These are phyloP conservation scores for Dasypolia templi DNA, from an alignment of 2,888 invertebrate genomes.

Conservation along the genomic window DNA sequence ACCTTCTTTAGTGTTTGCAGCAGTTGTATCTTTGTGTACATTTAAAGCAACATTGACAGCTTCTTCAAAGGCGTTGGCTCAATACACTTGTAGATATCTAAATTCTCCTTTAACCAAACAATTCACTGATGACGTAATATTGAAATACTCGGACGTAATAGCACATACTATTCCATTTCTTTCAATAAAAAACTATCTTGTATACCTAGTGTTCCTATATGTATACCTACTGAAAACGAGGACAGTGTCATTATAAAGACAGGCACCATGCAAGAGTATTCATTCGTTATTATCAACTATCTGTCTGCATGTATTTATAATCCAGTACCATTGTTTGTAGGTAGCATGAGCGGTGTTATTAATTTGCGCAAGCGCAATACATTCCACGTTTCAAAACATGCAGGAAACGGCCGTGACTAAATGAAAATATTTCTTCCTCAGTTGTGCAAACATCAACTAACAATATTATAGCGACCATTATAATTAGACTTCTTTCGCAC, in stretches of 20 bases:
- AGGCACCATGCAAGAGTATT: conserved; percentile 52
- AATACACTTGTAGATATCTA: neutral
- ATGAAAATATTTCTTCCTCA: conserved; percentile 82
- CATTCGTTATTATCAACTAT: conserved; percentile 57
- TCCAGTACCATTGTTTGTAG: conserved; percentile 76
- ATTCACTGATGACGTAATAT: conserved; percentile 3
- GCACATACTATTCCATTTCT: conserved; percentile 17
- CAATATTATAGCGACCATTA: conserved; percentile 65
- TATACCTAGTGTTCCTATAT: neutral
- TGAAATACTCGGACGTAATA: neutral
- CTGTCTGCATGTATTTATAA: conserved; percentile 74
- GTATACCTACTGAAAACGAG: conserved; percentile 43
- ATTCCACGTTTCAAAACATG: conserved; percentile 78
- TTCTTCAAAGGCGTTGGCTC: neutral
- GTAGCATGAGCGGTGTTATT: conserved; percentile 64
- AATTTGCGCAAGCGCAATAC: conserved; percentile 68
- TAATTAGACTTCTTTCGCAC: conserved; percentile 57
- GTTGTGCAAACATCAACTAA: conserved; percentile 77
- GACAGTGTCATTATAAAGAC: conserved; percentile 44
- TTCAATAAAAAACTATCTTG: conserved; percentile 7
- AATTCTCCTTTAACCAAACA: neutral
- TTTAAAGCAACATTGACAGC: neutral
- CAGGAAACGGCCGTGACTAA: conserved; percentile 70
- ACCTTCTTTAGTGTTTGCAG: neutral
- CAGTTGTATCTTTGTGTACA: neutral